Percentiles rank a stretch among this genome's conserved stretches.
These are phyloP conservation scores for Cinclus mexicanus DNA, from an alignment of 2,113 vertebrate species.

Conservation along the genomic window DNA sequence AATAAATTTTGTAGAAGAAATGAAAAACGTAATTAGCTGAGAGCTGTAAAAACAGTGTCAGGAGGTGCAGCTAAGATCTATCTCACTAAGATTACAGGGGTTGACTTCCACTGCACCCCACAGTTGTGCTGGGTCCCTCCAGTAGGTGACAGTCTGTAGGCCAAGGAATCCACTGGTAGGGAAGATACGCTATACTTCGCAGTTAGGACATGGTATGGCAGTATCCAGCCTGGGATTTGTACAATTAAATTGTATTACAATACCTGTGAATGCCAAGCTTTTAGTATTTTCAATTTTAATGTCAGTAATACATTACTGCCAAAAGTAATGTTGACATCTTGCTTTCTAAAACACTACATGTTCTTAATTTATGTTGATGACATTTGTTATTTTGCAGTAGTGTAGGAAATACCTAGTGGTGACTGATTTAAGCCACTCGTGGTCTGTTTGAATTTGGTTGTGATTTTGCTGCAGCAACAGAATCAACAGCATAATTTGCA, in stretches of 20 bases:
- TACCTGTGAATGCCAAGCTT: background rate
- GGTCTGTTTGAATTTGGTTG: background rate
- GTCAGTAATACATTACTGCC: background rate
- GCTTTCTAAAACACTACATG: background rate
- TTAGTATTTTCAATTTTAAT: background rate
- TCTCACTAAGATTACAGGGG: background rate
- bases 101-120: background rate
- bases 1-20: background rate
- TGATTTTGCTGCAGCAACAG: background rate
- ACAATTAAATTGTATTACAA: background rate
- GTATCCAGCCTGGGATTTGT: background rate
- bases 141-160: background rate
- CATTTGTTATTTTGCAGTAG: background rate
- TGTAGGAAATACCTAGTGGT: background rate
- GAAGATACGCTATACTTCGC: background rate
- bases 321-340: background rate
- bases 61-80: background rate
- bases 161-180: background rate
- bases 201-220: background rate
- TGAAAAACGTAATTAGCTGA: background rate
- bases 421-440: background rate
- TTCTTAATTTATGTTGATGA: background rate
- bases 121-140: background rate
- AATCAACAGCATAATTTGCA: background rate
- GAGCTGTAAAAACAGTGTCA: background rate